phyloP scores from a whole-genome alignment of 35 echinoderm and acorn worm species.

The Amphiura filiformis region DNA sequence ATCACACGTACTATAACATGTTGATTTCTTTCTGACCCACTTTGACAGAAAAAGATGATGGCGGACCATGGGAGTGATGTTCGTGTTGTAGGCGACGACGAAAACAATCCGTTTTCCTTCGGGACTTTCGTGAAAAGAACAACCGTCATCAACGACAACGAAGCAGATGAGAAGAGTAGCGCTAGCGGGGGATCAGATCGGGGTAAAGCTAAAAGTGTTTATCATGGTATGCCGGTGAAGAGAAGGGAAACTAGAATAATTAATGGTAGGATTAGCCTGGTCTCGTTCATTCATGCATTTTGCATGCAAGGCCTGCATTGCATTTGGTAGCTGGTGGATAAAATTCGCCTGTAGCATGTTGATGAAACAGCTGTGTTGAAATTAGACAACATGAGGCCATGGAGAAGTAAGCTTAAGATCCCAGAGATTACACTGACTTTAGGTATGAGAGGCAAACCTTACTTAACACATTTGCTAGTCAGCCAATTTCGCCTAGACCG shows the following conservation, averaged over 20 bases:
- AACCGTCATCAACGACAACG: neutral
- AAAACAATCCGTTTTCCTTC: slow-evolving; percentile 37
- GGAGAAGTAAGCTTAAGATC: too few species aligned
- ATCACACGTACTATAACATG: neutral
- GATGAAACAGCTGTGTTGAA: too few species aligned
- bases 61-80: neutral
- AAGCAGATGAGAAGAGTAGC: neutral
- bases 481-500: too few species aligned
- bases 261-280: neutral
- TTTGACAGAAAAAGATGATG: neutral
- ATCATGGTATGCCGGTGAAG: neutral
- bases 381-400: too few species aligned
- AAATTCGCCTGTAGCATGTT: too few species aligned
- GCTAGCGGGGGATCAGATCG: neutral
- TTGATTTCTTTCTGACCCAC: neutral
- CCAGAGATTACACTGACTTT: too few species aligned
- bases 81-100: neutral
- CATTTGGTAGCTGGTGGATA: too few species aligned
- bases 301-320: too few species aligned
- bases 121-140: slow-evolving; percentile 9
- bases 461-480: too few species aligned
- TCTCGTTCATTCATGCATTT: too few species aligned
- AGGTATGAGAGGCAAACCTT: too few species aligned
- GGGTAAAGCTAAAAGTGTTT: slow-evolving; percentile 21
- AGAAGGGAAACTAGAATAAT: neutral